phyloP scores from a whole-genome alignment of 2,113 vertebrate species.

The Antigone vipio region DNA sequence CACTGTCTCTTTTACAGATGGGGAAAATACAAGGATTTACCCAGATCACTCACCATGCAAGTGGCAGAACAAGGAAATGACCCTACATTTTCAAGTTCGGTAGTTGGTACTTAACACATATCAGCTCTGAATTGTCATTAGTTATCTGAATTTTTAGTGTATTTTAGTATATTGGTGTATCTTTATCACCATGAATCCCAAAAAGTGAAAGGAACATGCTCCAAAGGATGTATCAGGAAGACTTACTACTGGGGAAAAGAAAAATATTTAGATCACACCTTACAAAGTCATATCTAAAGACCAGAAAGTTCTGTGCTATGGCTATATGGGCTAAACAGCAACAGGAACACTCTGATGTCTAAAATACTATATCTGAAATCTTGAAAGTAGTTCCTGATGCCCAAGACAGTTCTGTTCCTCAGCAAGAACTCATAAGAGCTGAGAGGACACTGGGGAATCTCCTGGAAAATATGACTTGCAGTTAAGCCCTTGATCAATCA shows the following conservation, averaged over 20 bases:
- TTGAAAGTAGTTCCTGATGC: constrained; percentile 7
- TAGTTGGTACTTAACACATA: background rate
- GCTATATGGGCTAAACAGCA: background rate
- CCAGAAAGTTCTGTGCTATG: background rate
- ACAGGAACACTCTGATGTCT: background rate
- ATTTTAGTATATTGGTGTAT: background rate
- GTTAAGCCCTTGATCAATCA: constrained; percentile 73
- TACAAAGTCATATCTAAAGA: background rate
- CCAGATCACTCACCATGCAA: background rate
- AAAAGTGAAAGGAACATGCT: background rate
- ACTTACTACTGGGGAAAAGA: background rate
- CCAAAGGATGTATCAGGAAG: background rate
- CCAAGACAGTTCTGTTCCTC: background rate
- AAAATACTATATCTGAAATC: background rate
- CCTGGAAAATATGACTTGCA: constrained; percentile 70
- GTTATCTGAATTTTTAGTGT: background rate
- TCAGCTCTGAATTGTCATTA: background rate
- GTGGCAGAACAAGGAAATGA: background rate
- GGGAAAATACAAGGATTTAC: background rate
- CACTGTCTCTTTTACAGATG: background rate
- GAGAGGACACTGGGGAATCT: constrained; percentile 53
- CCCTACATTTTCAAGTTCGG: background rate
- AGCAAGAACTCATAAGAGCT: constrained; percentile 56
- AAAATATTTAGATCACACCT: background rate
- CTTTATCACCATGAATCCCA: background rate